phyloP scores from a whole-genome alignment of 2,888 invertebrate genomes.

The Phorcus lineatus region DNA sequence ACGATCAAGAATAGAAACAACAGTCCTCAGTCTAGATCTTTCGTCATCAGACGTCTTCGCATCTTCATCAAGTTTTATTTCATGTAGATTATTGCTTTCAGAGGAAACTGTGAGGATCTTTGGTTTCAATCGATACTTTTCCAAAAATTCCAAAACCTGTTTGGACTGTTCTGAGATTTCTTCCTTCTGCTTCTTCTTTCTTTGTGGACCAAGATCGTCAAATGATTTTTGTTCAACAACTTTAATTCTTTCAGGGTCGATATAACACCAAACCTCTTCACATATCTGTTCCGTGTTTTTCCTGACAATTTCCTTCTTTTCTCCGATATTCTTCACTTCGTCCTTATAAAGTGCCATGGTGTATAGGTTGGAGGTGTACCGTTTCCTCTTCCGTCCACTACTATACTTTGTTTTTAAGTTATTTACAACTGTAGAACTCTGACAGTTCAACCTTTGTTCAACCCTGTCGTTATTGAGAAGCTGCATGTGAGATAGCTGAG shows the following conservation, averaged over 20 bases:
- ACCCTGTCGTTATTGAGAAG: not conserved
- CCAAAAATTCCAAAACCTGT: not conserved
- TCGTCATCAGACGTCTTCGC: too few species aligned
- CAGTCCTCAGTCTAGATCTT: not conserved
- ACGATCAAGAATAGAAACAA: not conserved
- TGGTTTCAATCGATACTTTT: not conserved
- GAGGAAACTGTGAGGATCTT: not conserved
- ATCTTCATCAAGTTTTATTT: too few species aligned
- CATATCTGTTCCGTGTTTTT: too few species aligned
- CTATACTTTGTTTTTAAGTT: not conserved
- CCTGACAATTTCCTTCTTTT: too few species aligned
- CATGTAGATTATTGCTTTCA: too few species aligned
- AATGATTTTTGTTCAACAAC: not conserved
- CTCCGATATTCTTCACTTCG: too few species aligned
- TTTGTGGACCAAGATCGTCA: not conserved
- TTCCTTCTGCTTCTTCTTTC: not conserved
- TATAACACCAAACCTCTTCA: too few species aligned
- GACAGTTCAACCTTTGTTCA: not conserved
- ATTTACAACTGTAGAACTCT: not conserved
- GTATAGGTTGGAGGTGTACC: too few species aligned
- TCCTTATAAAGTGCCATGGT: too few species aligned
- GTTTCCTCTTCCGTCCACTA: not conserved
- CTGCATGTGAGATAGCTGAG: not conserved
- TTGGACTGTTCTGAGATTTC: not conserved
- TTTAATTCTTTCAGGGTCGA: too few species aligned